Conservation (phyloP, 2,113 vertebrate species). For the Psilopsiagon aymara region DNA sequence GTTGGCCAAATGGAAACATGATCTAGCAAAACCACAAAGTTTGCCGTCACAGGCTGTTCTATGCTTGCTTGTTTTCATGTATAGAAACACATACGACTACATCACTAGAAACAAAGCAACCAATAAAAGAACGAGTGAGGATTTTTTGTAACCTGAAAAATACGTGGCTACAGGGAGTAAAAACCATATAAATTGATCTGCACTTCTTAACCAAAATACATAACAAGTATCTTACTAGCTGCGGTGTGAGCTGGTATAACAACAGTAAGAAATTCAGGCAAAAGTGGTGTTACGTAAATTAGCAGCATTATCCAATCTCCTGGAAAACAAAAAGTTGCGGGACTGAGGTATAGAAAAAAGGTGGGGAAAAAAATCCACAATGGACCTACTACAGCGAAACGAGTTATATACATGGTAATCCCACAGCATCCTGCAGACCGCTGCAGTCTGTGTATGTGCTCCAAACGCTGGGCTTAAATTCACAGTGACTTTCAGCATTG, state of each 20-base stretch:
- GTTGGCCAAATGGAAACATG: not conserved
- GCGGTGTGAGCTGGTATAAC: constrained; percentile 48
- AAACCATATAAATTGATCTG: constrained; percentile 39
- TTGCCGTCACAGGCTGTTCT: constrained; percentile 26
- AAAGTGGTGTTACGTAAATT: constrained; percentile 64
- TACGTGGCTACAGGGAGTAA: constrained; percentile 50
- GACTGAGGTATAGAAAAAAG: constrained; percentile 58
- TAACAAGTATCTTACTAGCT: not conserved
- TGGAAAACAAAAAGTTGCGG: not conserved
- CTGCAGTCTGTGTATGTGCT: not conserved
- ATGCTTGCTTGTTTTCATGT: not conserved
- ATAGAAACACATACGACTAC: not conserved
- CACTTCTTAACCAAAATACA: constrained; percentile 19
- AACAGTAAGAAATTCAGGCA: constrained; percentile 70
- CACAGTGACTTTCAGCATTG: constrained; percentile 63
- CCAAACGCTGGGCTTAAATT: constrained; percentile 26
- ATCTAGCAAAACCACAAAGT: constrained; percentile 71
- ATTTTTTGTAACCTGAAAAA: constrained; percentile 34
- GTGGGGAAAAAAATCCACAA: not conserved
- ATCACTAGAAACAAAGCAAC: not conserved
- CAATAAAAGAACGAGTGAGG: not conserved
- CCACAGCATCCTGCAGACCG: not conserved
- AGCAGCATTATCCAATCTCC: constrained; percentile 69
- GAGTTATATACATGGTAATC: not conserved
- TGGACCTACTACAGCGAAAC: not conserved